phyloP scores from a whole-genome alignment of 2,113 vertebrate species.

The Solea senegalensis region DNA sequence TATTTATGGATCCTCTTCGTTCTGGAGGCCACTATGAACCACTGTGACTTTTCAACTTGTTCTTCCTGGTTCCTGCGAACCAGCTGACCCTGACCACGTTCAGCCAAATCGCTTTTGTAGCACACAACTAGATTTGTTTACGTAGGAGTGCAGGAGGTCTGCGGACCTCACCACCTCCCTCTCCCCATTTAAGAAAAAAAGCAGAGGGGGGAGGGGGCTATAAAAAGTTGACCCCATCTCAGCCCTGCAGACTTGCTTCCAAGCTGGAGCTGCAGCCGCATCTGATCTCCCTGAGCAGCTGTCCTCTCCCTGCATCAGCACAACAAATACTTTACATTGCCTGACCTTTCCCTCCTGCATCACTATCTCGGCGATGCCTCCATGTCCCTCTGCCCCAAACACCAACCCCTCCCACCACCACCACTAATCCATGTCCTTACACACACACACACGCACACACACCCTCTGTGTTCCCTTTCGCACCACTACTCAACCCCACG shows the following conservation, averaged over 20 bases:
- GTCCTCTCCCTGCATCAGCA: slow-evolving; percentile 84
- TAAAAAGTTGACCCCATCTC: slow-evolving; percentile 82
- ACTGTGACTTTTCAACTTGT: background rate
- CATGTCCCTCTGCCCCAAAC: slow-evolving; percentile 22
- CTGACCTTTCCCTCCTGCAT: slow-evolving; percentile 83
- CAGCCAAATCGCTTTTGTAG: slow-evolving; percentile 9
- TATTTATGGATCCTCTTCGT: no score
- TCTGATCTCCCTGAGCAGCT: slow-evolving; percentile 83
- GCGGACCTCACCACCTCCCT: slow-evolving; percentile 47
- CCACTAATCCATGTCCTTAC: background rate
- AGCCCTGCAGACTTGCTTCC: slow-evolving; percentile 65
- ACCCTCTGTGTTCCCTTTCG: slow-evolving; percentile 46
- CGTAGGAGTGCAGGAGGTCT: slow-evolving; percentile 52
- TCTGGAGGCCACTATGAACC: background rate
- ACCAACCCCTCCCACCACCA: background rate
- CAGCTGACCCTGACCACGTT: slow-evolving; percentile 30
- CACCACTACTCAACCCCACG: slow-evolving; percentile 58
- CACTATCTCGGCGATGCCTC: slow-evolving; percentile 70
- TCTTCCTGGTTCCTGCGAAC: slow-evolving; percentile 20
- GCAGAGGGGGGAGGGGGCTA: slow-evolving; percentile 73
- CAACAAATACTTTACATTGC: slow-evolving; percentile 84
- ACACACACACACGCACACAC: slow-evolving; percentile 37
- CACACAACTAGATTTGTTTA: slow-evolving; percentile 62
- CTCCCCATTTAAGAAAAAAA: slow-evolving; percentile 61
- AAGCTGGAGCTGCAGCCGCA: slow-evolving; percentile 71